Percentiles rank a stretch among this genome's conserved stretches.
These are phyloP conservation scores for Burhinus bistriatus DNA, from an alignment of 2,113 vertebrate genomes.

Conservation along the genomic window DNA sequence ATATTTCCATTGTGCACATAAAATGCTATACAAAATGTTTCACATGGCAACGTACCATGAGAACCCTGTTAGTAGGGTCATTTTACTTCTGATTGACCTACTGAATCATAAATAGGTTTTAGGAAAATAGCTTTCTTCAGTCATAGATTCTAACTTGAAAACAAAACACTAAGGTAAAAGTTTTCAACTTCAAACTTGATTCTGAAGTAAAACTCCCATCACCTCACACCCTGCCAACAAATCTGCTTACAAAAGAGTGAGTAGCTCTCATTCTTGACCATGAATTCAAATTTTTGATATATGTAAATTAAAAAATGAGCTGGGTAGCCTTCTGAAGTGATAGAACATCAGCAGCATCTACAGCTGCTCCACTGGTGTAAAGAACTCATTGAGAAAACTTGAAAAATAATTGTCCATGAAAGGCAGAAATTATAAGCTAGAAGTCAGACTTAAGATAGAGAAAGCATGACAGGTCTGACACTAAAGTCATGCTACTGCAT, in stretches of 20 bases:
- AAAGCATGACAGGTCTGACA: background rate
- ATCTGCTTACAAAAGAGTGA: background rate
- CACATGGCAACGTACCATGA: accelerated
- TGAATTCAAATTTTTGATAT: background rate
- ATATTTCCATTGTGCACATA: background rate
- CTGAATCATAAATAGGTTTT: background rate
- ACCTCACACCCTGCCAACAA: background rate
- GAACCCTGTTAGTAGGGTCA: background rate
- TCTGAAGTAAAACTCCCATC: background rate
- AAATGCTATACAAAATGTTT: background rate
- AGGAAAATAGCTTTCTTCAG: background rate
- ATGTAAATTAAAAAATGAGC: background rate
- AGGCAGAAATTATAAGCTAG: background rate
- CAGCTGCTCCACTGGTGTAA: background rate
- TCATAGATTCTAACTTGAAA: background rate
- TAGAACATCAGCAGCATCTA: background rate
- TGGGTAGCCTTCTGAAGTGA: background rate
- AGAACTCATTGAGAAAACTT: background rate
- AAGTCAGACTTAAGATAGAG: background rate
- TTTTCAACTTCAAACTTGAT: background rate
- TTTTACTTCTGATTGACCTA: background rate
- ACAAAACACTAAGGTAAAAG: background rate
- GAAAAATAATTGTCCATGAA: background rate
- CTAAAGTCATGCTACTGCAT: background rate
- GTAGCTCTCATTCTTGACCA: background rate